These are phyloP conservation scores for Microcebus tavaratra DNA, from an alignment of 2,113 vertebrate species.

Conservation along the genomic window DNA sequence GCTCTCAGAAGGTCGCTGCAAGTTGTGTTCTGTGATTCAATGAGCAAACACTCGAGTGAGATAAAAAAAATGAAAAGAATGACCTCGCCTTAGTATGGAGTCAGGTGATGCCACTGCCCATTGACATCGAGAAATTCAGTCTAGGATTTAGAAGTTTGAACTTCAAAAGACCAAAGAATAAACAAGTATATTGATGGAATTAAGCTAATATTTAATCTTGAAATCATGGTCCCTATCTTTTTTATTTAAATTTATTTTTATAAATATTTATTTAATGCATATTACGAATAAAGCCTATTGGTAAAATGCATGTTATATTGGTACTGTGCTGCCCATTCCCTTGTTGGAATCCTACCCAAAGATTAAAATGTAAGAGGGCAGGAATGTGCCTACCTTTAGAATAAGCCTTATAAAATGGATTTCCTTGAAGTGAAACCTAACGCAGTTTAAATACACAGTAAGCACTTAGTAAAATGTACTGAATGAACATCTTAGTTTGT, in stretches of 20 bases:
- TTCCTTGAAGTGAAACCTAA: background rate
- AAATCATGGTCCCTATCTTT: background rate
- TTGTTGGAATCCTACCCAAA: background rate
- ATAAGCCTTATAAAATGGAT: background rate
- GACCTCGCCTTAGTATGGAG: background rate
- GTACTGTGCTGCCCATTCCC: background rate
- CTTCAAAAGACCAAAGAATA: background rate
- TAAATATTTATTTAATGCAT: background rate
- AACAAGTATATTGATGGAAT: background rate
- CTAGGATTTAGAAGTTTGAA: background rate
- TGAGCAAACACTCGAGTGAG: background rate
- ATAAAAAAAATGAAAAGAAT: background rate
- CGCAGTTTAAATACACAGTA: background rate
- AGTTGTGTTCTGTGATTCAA: background rate
- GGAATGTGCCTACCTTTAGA: background rate
- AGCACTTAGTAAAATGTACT: background rate
- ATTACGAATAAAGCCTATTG: background rate
- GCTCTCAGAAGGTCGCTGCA: background rate
- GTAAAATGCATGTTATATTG: background rate
- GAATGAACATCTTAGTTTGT: background rate
- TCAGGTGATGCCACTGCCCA: background rate
- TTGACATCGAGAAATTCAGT: background rate
- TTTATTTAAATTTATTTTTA: background rate
- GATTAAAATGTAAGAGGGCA: background rate
- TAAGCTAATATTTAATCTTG: background rate